A percentile compares a stretch with the other conserved stretches of the same genome.
Evolutionary conservation across 2,888 invertebrate species (phyloP).

Genomic region (Philopedon plagiatum): DNA sequence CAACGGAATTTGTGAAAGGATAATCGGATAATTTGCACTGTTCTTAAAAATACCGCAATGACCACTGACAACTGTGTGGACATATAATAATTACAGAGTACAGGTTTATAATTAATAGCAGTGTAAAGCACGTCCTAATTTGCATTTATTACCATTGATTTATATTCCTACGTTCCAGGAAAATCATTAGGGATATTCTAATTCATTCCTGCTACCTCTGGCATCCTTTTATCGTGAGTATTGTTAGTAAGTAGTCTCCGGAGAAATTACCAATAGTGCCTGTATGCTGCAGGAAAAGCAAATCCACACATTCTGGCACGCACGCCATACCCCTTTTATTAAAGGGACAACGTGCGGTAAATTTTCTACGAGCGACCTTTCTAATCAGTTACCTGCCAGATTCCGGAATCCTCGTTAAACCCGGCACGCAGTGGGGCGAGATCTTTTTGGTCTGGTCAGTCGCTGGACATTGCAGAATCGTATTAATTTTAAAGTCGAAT

Average conservation of each 20-base stretch:
- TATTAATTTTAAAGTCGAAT: background rate
- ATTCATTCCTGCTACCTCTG: constrained; percentile 23
- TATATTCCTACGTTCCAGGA: background rate
- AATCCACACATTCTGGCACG: constrained; percentile 43
- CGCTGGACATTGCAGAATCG: background rate
- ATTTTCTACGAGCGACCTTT: constrained; percentile 39
- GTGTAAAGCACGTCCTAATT: background rate
- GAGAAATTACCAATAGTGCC: constrained; percentile 50
- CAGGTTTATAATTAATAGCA: background rate
- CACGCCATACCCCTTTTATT: constrained; percentile 44
- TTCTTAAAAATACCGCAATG: too few relatives aligned
- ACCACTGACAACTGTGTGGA: too few relatives aligned
- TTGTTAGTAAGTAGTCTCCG: constrained; percentile 44
- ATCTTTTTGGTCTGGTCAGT: too few relatives aligned
- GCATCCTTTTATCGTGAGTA: constrained; percentile 26
- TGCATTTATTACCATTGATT: background rate
- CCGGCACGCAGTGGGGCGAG: background rate
- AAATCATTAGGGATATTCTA: constrained; percentile 37
- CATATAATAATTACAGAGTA: too few relatives aligned
- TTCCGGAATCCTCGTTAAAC: constrained; percentile 40
- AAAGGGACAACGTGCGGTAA: constrained; percentile 39
- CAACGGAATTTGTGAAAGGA: too few relatives aligned
- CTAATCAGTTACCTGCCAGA: constrained; percentile 45
- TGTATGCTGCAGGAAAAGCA: constrained; percentile 33
- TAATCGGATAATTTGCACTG: too few relatives aligned